Evolutionary conservation across 2,797 vertebrate species (phyloP), one percentile per base, ranked within the genome.

Genomic region (Hypotaenidia philippensis): DNA sequence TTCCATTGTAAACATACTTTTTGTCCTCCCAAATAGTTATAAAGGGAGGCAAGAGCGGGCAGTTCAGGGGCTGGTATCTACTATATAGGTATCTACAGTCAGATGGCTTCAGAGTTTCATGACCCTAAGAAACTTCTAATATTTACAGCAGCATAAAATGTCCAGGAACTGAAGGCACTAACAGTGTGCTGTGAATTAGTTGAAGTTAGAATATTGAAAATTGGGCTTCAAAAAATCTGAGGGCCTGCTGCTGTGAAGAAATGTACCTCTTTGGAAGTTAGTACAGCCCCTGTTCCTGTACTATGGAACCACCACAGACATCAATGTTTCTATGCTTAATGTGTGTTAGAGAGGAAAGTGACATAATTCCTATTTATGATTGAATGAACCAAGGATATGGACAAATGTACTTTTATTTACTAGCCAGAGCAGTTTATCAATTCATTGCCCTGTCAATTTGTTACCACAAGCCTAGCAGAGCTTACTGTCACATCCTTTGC

Each of bases 361-460:
- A 31, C 36, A n/a, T 20, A 64, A 71, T 78, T 90, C 23, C 26
- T 53, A 26, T 21, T 40, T 22, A 45, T 13, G 20, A 7, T 32
- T 81, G 36, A 64, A 78, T 36, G 50, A 88, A 56, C 5, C 11
- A 52, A 87, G 18, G 41, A 36, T 69, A 38, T 20, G 6, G 16
- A 15, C 11, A 76, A 11, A 27, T 13, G 5, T 50, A 31, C 2
- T 82, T 94, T 61, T 52, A 38, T 52, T 85, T 78, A 16, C 34
- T 47, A 36, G 41, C 10, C 61, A 69, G 19, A 44, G 40, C 2
- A 72, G 10, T 56, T 87, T 50, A n/a, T 50, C 29, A 18, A 19
- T 45, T 94, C 0, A 0, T 9, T 65, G 11, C 27, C 20, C 32
- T n/a, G 20, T 32, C 32, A 55, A 1, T 75, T 68, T 61, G 9